Evolutionary conservation across 2,113 vertebrate genomes (phyloP).

Genomic region (human): DNA sequence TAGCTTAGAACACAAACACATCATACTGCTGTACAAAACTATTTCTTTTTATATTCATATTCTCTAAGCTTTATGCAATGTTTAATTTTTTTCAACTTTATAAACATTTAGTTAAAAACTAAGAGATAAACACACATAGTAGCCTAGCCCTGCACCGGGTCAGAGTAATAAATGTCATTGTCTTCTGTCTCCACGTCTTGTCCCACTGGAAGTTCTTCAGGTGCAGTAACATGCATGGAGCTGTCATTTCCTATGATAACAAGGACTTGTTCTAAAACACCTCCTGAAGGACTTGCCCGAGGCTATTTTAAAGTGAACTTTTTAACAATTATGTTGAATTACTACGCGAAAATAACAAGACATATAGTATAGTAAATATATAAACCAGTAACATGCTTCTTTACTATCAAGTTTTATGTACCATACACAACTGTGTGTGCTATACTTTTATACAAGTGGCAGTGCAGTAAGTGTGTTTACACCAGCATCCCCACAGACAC

Average conservation of each 20-base stretch:
- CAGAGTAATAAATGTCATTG: neutral
- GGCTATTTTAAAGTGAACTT: neutral
- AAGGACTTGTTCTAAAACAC: neutral
- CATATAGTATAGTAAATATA: neutral
- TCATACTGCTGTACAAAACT: neutral
- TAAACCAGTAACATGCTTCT: neutral
- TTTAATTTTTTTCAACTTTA: neutral
- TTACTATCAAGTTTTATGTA: neutral
- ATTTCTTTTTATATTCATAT: neutral
- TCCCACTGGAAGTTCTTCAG: neutral
- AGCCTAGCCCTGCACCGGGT: neutral
- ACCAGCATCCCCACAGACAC: neutral
- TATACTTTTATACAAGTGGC: neutral
- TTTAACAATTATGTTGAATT: neutral
- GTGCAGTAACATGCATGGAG: neutral
- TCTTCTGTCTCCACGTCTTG: neutral
- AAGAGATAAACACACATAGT: neutral
- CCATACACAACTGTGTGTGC: neutral
- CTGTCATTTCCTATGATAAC: neutral
- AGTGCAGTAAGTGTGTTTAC: neutral
- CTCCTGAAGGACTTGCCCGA: neutral
- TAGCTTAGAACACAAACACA: neutral
- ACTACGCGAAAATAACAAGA: neutral
- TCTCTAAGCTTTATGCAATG: neutral
- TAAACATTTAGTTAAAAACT: neutral